These are phyloP conservation scores for Mastigias papua DNA, from an alignment of 30 jellyfish, hydroid and myxozoan species.

Conservation along the genomic window DNA sequence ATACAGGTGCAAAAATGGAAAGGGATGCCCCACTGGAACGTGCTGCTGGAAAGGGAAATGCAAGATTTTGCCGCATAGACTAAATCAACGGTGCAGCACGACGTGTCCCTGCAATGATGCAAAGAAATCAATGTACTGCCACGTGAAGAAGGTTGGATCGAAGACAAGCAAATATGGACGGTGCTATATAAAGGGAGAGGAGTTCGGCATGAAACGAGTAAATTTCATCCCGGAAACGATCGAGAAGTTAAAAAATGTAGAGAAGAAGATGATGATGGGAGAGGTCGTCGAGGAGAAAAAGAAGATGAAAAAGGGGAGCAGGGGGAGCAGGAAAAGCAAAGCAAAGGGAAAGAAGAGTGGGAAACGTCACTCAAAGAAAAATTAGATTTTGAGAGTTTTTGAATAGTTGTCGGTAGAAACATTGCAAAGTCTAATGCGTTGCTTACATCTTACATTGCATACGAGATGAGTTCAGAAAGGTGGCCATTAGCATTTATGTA, in stretches of 20 bases:
- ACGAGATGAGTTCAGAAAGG: too few species aligned
- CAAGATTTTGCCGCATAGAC: slow-evolving; percentile 61
- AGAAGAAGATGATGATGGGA: slow-evolving; percentile 32
- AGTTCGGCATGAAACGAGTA: slow-evolving; percentile 29
- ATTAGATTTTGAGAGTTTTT: not conserved
- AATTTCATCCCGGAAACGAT: slow-evolving; percentile 64
- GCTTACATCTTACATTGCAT: too few species aligned
- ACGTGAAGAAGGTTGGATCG: slow-evolving; percentile 5
- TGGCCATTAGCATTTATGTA: too few species aligned
- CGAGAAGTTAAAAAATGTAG: slow-evolving; percentile 52
- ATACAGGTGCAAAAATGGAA: slow-evolving; percentile 33
- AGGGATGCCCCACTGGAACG: slow-evolving; percentile 52
- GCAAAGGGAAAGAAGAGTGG: slow-evolving; percentile 24
- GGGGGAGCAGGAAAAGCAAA: not conserved
- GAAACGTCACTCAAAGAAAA: slow-evolving; percentile 13
- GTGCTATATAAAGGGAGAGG: slow-evolving; percentile 56
- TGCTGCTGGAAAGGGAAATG: slow-evolving; percentile 83
- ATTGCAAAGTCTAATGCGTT: too few species aligned
- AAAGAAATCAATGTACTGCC: slow-evolving; percentile 54
- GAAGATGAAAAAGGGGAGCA: not conserved
- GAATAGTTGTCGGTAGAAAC: too few species aligned
- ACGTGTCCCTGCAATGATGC: slow-evolving; percentile 70
- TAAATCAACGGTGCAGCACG: slow-evolving; percentile 69
- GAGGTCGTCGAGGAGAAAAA: not conserved
- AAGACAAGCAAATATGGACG: slow-evolving; percentile 55